Base-by-base conservation (phyloP, 2,113 vertebrate species). In the Myodes glareolus region DNA sequence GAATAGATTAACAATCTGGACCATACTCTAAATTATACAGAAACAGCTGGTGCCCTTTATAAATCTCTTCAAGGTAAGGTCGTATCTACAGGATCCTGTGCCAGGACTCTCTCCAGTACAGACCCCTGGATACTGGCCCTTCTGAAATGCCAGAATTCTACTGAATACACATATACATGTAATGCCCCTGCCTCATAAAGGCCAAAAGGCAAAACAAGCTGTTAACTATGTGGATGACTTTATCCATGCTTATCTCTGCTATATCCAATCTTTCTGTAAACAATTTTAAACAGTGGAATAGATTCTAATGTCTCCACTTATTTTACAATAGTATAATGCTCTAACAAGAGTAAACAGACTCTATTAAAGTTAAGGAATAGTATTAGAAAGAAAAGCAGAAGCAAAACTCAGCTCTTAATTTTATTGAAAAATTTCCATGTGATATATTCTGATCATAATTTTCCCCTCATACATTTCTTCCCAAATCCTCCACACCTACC, bases 11-110 rank as follows among this genome's bases (percentile, higher is more conserved):
- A 73, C 81, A 89, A 27, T 95, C 39, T 95, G 90, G 85, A 94
- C 50, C 45, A 91, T 23, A 81, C 50, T 39, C 67, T 61, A 65
- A 63, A 82, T 95, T 86, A 52, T 95, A 65, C 94, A 68, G 67
- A 96, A 97, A 82, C 92, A 98, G 97, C 85, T 98, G 88, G 42
- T 91, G 68, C 52, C 84, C 85, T 97, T 96, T 97, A 58, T 42
- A 67, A 25, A 80, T 72, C 1, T 12, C 76, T 92, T 96, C 84
- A 93, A 88, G 39, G 29, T n/a, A 93, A 87, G 50, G 73, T 31
- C 50, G 58, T 86, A 55, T 47, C 58, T 94, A 23, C 75, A 19
- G 91, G 23, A 31, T 52, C 72, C 67, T 88, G 58, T 88, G 90
- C 70, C 88, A 92, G 76, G 90, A 97, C 88, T 77, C 77, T 85